These are phyloP conservation scores for Spisula subtruncata DNA, from an alignment of 2,888 invertebrate species.

Conservation along the genomic window DNA sequence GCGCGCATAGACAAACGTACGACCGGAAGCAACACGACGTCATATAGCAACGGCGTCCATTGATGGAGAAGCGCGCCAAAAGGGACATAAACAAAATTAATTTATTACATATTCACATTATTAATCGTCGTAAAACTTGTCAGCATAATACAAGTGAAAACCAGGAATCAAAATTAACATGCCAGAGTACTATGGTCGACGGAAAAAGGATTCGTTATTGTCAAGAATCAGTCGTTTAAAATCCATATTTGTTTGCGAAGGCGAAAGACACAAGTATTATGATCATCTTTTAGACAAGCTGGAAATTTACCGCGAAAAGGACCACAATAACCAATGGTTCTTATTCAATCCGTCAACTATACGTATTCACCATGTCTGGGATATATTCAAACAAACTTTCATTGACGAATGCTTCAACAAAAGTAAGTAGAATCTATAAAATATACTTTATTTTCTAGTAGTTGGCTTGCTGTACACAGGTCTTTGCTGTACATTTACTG, in stretches of 20 bases:
- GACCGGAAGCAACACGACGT: background rate
- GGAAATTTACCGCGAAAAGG: background rate
- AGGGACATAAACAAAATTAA: background rate
- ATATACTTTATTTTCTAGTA: too few relatives aligned
- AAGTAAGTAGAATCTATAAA: conserved; percentile 7
- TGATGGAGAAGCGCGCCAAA: background rate
- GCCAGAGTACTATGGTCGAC: background rate
- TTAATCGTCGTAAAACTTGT: background rate
- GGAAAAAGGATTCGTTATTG: background rate
- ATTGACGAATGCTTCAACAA: conserved; percentile 55
- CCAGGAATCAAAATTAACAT: background rate
- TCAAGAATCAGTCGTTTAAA: conserved; percentile 4
- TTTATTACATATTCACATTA: too few relatives aligned
- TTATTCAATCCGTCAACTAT: background rate
- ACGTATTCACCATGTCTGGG: conserved; percentile 51
- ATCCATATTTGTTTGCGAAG: conserved; percentile 15
- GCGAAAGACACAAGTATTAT: conserved; percentile 50
- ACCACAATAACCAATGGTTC: background rate
- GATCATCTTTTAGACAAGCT: conserved; percentile 39
- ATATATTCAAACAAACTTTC: conserved; percentile 49
- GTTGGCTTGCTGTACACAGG: too few relatives aligned
- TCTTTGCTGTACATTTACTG: too few relatives aligned
- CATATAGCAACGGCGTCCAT: background rate
- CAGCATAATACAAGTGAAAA: background rate
- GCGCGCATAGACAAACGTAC: conserved; percentile 8